Evolutionary conservation across 2,888 invertebrate species (phyloP), one percentile per base, ranked within the genome.

Genomic region (Cataglyphis albicans): DNA sequence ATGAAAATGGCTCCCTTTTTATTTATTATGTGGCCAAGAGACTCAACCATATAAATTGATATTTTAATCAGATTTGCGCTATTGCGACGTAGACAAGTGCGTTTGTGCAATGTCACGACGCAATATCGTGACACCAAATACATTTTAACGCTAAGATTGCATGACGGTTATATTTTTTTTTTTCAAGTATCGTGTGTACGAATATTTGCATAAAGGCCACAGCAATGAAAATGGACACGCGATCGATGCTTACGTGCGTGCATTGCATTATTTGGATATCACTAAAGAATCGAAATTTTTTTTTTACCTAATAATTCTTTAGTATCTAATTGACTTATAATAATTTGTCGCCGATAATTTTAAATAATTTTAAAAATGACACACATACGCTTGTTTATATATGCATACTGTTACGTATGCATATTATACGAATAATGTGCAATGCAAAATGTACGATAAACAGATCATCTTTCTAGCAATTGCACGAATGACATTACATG

Each of bases 141-240:
- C 38, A 29, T 59, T 86, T 83, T 82, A 90, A 87, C 86, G 81
- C 74, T 75, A 84, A 29, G 83, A 86, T 91, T 85, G 91, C 90
- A 90, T 91, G 91, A 87, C 87, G 84, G 68, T 15, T 64, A 73
- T 64, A 68, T 61, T 83, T 89, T 44, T 89, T 44, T 89, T 41
- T 84, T 87, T 86, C 80, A 76, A 78, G 81, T 87, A 85, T 86
- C 81, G 83, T 82, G 32, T 38, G 63, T 64, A 41, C 68, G 73
- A 86, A 65, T 91, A 91, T 92, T 92, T 92, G 88, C 91, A 91
- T 90, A 90, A 86, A 67, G 83, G 64, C 83, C 78, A 86, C 85
- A 41, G 9, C 72, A 55, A 64, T 78, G 64, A 55, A 48, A 83
- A 68, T 55, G 35, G 65, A 83, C 87, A 88, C 61, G 87, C 88